Evolutionary conservation across 2,797 vertebrate species (phyloP), one percentile per base, ranked within the genome.

Genomic region (Hippocampus kuda): DNA sequence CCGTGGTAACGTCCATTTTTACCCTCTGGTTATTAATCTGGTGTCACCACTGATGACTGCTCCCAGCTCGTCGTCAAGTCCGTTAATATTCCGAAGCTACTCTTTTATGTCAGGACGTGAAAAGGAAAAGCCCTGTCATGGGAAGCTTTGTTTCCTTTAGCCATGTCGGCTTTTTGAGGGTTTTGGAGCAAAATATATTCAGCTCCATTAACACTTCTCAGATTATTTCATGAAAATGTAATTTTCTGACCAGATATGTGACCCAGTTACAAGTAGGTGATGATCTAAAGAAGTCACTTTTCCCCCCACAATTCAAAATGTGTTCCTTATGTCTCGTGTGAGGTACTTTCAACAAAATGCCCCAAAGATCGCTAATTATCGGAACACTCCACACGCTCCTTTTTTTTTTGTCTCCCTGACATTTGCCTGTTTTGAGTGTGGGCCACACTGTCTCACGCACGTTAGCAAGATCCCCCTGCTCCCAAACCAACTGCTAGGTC

Each of bases 1-100:
- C 84, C 82, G 42, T 69, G 78, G 83, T 71, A 83, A 86, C 83
- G 38, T 68, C 62, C 15, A 11, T 56, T 46, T 27, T 54, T 30
- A 5, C 51, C 57, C 44, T 60, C 53, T 64, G 68, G 34, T 66
- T 60, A 68, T 72, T 75, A 62, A 77, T 34, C 41, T 64, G 62
- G 71, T 73, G 70, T 75, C 61, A 69, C 75, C 44, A n/a, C 72
- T 73, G 72, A 77, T 81, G 70, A 67, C 75, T 26, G 69, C 62
- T 68, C 34, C 68, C 27, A 41, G 63, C 71, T 69, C 69, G 74
- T 51, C 59, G 68, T 77, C 72, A 41, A 74, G 62, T 72, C 65
- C 67, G 66, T 13, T 65, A 59, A 63, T 65, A 48, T 34, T 65
- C 70, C 64, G 67, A 42, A 69, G 67, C 49, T 51, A 12, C 48